Base-by-base conservation (phyloP, 1,140 invertebrate species). In the Drosophila nikananu region DNA sequence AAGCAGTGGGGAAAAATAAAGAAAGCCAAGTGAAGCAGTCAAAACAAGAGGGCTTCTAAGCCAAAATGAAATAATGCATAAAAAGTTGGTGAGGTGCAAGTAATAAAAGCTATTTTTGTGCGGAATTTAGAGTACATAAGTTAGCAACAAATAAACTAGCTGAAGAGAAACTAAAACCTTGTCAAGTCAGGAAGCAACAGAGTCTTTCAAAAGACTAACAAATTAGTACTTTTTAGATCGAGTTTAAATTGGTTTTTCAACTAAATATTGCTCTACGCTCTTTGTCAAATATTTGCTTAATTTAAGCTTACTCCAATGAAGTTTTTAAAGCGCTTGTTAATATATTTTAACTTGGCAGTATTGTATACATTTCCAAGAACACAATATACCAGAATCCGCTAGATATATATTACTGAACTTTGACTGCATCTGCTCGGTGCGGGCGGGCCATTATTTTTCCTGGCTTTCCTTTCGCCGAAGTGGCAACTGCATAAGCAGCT, bases 31-130 rank as follows among this genome's bases (percentile, higher is more conserved):
- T 57, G 75, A 66, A 58, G 65, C 62, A 67, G 67, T 74, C 64
- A 77, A 86, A 87, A 86, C 60, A 80, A 73, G 71, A 64, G 68
- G 54, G n/a, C 2, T 3, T 2, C 3, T 25, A 30, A 21, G 17
- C 5, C 12, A 23, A 66, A 17, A 21, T 23, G 8, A 19, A 27
- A 51, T 23, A 32, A 23, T 10, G 13, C 25, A 51, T 41, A 19
- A 23, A 44, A 46, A 66, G 66, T 35, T 27, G n/a, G 7, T 35
- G 19, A 48, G 21, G 2, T 23, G 44, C 12, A 48, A 46, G 19
- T 46, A 46, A 46, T 21, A 13, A 19, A 15, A 23, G 19, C 5
- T 46, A 12, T 21, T 15, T 48, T 46, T 21, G 12, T 6, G 19
- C 2, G 12, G 4, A 13, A 0, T 35, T 1, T 5, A 13, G 35